A percentile compares a stretch with the other conserved stretches of the same genome.
phyloP scores from a whole-genome alignment of 2,888 invertebrate genomes.

The Lithophane semibrunnea region DNA sequence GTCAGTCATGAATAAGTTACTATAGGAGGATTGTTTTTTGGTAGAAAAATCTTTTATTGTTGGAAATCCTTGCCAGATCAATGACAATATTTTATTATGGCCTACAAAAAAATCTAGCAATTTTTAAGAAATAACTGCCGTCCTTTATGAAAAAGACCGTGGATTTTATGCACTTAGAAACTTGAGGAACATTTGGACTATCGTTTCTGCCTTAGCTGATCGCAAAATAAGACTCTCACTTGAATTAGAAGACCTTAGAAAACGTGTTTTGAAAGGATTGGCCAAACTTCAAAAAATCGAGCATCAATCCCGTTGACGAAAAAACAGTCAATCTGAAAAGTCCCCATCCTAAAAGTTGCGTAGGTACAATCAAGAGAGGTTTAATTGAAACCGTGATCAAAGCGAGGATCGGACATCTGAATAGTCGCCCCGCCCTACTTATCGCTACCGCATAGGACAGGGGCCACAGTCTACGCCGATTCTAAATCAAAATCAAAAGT shows the following conservation, averaged over 20 bases:
- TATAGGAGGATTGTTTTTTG: not conserved
- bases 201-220: not conserved
- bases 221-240: not conserved
- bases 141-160: not conserved
- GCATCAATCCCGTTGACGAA: not conserved
- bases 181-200: not conserved
- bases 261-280: not conserved
- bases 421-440: not conserved
- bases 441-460: not conserved
- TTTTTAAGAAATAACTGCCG: not conserved
- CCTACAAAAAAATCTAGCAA: not conserved
- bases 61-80: constrained; percentile 1
- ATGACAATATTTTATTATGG: not conserved
- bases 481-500: too few relatives aligned
- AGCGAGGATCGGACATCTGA: not conserved
- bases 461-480: not conserved
- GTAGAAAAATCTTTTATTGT: not conserved
- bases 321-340: not conserved
- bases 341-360: not conserved
- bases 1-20: not conserved
- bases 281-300: not conserved
- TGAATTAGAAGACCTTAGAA: not conserved
- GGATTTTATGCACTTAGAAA: not conserved
- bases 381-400: not conserved
- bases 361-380: not conserved